Conservation (phyloP, 2,888 invertebrate genomes). For the Mythimna ferrago region DNA sequence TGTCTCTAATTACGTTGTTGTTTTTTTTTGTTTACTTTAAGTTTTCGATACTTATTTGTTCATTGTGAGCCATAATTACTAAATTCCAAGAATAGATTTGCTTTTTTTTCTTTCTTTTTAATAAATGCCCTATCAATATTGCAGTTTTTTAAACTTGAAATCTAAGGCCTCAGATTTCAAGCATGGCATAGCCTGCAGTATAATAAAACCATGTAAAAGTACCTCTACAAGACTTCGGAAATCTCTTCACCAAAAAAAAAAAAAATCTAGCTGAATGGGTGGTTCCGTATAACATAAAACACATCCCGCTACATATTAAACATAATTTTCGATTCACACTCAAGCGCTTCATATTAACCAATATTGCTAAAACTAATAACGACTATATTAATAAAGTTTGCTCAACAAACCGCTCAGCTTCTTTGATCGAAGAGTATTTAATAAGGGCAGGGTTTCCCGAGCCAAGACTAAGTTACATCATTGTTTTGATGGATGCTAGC, state of each 20-base stretch:
- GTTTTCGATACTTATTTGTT: too few relatives aligned
- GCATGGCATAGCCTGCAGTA: too few relatives aligned
- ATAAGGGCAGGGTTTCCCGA: constrained; percentile 36
- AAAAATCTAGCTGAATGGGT: background rate
- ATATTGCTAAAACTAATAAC: constrained; percentile 69
- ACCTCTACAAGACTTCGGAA: too few relatives aligned
- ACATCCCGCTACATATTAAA: constrained; percentile 2
- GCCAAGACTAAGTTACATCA: background rate
- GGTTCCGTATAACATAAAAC: background rate
- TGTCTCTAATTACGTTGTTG: too few relatives aligned
- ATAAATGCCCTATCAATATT: too few relatives aligned
- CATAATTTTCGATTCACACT: constrained; percentile 22
- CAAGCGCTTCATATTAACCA: constrained; percentile 13
- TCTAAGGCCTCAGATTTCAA: too few relatives aligned
- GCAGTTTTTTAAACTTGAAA: too few relatives aligned
- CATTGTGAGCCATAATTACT: too few relatives aligned
- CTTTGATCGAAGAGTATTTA: constrained; percentile 59
- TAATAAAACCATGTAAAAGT: too few relatives aligned
- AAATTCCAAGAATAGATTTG: too few relatives aligned
- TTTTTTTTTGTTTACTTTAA: too few relatives aligned
- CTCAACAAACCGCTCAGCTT: constrained; percentile 51
- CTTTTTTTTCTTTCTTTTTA: too few relatives aligned
- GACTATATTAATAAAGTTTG: constrained; percentile 77
- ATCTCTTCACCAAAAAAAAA: background rate
- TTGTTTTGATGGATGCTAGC: background rate